Base-by-base conservation (phyloP, 2,888 invertebrate genomes). In the Papilio elwesi region DNA sequence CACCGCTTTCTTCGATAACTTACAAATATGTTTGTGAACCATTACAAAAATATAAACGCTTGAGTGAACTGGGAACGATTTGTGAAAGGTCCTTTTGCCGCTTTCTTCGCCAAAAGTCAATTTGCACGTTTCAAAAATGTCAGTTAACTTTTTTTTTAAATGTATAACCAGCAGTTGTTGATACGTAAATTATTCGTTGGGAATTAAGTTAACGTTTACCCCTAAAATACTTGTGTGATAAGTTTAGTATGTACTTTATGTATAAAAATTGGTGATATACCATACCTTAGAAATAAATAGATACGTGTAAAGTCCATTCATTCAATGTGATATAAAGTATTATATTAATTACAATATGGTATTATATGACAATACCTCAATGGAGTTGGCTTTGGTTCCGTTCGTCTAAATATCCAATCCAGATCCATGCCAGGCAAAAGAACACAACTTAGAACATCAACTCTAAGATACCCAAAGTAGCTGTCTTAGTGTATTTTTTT, bases 71-170 rank as follows among this genome's bases (percentile, higher is more conserved):
- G 16, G 26, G 64, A 75, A 71, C 70, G 67, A 55, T 63, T 65
- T 73, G 68, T 73, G 63, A 73, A 75, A 71, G 71, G 72, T 69
- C 55, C 66, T 55, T 26, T 26, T 70, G 63, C 62, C 69, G 53
- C 73, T 73, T 70, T 71, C 70, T 16, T 71, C 51, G 73, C 62
- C 68, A 47, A 59, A 52, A 63, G 51, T 68, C 47, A 71, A 68
- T 53, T 67, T 51, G 43, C 48, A 49, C 48, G 52, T 64, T 73
- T 66, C 59, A 73, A 73, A 66, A 49, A 11, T 51, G 64, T 49
- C 48, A 47, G 36, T 15, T 57, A 15, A 26, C 26, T 26, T 26
- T 26, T 26, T 26, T 26, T 26, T 26, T 26, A 26, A 26, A 26
- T 26, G 26, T 26, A 4, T 26, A 26, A 26, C 2, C 4, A 26